Percentiles rank a stretch among this genome's conserved stretches.
phyloP scores from a whole-genome alignment of 2,113 vertebrate species.

The Perca fluviatilis region DNA sequence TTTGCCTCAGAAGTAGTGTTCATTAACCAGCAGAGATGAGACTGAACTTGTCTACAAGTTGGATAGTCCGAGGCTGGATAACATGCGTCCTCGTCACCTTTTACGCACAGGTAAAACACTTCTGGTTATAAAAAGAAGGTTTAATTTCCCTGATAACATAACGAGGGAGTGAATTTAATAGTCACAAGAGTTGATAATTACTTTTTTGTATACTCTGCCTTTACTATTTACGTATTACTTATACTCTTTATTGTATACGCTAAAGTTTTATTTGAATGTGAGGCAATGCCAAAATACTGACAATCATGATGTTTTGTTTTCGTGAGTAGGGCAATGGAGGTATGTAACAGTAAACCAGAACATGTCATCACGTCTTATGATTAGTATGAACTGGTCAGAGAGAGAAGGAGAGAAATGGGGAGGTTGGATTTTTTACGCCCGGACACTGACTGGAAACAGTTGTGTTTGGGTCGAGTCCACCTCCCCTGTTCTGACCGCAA shows the following conservation, averaged over 20 bases:
- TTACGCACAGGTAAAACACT: slow-evolving; percentile 79
- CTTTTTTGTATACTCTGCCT: background rate
- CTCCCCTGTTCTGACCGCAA: slow-evolving; percentile 58
- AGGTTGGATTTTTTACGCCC: slow-evolving; percentile 19
- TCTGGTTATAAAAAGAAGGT: background rate
- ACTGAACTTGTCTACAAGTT: slow-evolving; percentile 72
- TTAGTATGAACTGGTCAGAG: slow-evolving; percentile 18
- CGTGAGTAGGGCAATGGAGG: background rate
- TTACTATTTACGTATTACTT: too few species aligned
- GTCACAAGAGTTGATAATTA: background rate
- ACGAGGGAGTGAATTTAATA: background rate
- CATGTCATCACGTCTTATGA: slow-evolving; percentile 14
- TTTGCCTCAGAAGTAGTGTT: slow-evolving; percentile 18
- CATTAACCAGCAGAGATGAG: slow-evolving; percentile 75
- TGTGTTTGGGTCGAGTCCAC: slow-evolving; percentile 69
- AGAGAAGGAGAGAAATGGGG: background rate
- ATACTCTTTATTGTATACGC: too few species aligned
- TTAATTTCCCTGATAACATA: background rate
- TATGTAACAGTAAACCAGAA: slow-evolving; percentile 7
- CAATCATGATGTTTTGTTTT: background rate
- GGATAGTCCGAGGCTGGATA: slow-evolving; percentile 86
- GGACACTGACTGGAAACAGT: slow-evolving; percentile 71
- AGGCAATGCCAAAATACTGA: too few species aligned
- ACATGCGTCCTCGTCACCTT: slow-evolving; percentile 69
- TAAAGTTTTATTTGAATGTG: too few species aligned